phyloP scores from a whole-genome alignment of 1,140 invertebrate species.

The Sycophila sp. region DNA sequence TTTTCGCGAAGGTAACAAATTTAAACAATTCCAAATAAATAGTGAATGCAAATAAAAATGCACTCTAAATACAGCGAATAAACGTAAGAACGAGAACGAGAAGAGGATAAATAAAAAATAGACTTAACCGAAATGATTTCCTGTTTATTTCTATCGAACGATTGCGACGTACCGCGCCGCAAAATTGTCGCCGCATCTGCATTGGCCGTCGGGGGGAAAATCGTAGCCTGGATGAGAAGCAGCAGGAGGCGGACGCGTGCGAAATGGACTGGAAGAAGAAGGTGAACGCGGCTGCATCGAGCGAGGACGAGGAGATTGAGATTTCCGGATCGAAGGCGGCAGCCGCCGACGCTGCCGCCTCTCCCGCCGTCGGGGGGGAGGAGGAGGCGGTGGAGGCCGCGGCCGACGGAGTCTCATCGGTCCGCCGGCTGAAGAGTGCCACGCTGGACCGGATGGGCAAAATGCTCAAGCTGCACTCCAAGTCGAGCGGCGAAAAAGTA shows the following conservation, averaged over 20 bases:
- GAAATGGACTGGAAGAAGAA: slow-evolving; percentile 16
- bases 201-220: too few relatives aligned
- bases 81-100: too few relatives aligned
- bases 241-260: background rate
- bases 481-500: slow-evolving; percentile 19
- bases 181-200: too few relatives aligned
- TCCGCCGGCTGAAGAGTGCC: slow-evolving; percentile 26
- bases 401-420: background rate
- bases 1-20: too few relatives aligned
- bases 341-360: background rate
- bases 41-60: too few relatives aligned
- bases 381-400: too few relatives aligned
- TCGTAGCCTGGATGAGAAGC: background rate
- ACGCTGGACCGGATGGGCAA: slow-evolving; percentile 35
- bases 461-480: slow-evolving; percentile 33
- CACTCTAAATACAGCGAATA: too few relatives aligned
- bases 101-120: background rate
- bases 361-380: too few relatives aligned
- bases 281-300: background rate
- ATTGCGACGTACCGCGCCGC: too few relatives aligned
- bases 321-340: background rate
- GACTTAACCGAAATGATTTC: background rate
- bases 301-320: slow-evolving; percentile 11
- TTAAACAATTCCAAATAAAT: too few relatives aligned
- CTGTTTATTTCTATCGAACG: too few relatives aligned